These are phyloP conservation scores for Drosophila grimshawi DNA, from an alignment of 1,140 invertebrate species.

Conservation along the genomic window DNA sequence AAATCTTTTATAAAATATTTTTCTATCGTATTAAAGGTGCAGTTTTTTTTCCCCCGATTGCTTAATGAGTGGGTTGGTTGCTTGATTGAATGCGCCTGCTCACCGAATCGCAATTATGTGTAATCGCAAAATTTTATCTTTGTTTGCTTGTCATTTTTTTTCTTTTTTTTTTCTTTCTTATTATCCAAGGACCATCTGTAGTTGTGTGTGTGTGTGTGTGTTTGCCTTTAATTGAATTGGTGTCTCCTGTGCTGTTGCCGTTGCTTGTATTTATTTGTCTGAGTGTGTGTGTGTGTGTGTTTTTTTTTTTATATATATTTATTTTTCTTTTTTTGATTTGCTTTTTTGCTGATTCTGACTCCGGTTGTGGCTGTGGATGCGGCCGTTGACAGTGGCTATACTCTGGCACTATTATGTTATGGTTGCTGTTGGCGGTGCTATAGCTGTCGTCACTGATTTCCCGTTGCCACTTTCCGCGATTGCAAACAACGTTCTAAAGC, in stretches of 20 bases:
- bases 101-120: slow-evolving; percentile 47
- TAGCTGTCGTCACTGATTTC: slow-evolving; percentile 51
- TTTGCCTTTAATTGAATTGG: slow-evolving; percentile 41
- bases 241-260: slow-evolving; percentile 6
- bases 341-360: slow-evolving; percentile 32
- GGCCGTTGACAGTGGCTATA: slow-evolving; percentile 43
- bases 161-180: slow-evolving; percentile 10
- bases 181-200: slow-evolving; percentile 33
- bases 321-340: slow-evolving; percentile 22
- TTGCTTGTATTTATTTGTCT: neutral
- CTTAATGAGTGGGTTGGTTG: slow-evolving; percentile 36
- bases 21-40: slow-evolving; percentile 39
- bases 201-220: neutral
- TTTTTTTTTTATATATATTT: slow-evolving; percentile 9
- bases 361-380: slow-evolving; percentile 27
- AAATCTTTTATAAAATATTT: slow-evolving; percentile 68
- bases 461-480: slow-evolving; percentile 74
- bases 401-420: slow-evolving; percentile 28
- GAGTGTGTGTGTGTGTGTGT: slow-evolving; percentile 1
- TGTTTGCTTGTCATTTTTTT: slow-evolving; percentile 37
- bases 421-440: slow-evolving; percentile 25
- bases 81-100: slow-evolving; percentile 54
- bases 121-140: slow-evolving; percentile 48
- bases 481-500: slow-evolving; percentile 81
- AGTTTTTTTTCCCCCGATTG: slow-evolving; percentile 46